Conservation (phyloP, 2,797 vertebrate species). For the Mormyrops boulengeri region DNA sequence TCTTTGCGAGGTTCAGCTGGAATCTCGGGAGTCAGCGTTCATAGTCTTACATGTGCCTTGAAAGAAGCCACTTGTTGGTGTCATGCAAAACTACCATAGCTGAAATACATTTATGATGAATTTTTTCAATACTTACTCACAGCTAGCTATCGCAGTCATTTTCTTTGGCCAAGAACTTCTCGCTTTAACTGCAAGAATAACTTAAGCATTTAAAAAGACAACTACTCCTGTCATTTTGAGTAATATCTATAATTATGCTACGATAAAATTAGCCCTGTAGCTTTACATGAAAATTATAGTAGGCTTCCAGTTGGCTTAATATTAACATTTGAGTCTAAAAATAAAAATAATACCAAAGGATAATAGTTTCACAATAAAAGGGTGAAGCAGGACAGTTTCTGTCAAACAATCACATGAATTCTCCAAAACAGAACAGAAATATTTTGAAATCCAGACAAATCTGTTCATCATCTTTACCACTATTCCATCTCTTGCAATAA, state of each 20-base stretch:
- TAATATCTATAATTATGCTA: not conserved
- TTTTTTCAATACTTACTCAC: not conserved
- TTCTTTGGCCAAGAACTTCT: not conserved
- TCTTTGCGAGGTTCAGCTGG: not conserved
- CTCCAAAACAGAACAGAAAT: not conserved
- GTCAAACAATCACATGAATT: not conserved
- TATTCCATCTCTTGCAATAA: not conserved
- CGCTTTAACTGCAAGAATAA: not conserved
- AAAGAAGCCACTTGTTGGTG: not conserved
- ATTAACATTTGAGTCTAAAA: not conserved
- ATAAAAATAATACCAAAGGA: not conserved
- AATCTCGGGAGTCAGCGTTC: not conserved
- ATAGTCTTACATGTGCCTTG: not conserved
- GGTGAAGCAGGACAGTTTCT: not conserved
- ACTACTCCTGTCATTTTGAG: constrained; percentile 1
- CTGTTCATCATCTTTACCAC: not conserved
- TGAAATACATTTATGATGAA: not conserved
- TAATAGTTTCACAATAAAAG: not conserved
- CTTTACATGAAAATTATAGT: not conserved
- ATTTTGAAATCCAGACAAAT: not conserved
- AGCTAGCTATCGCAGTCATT: not conserved
- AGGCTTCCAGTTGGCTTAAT: not conserved
- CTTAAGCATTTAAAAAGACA: not conserved
- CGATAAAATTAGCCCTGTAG: not conserved
- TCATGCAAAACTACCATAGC: not conserved